Base-by-base conservation (phyloP, 2,888 invertebrate genomes). In the Brassicogethes aeneus region DNA sequence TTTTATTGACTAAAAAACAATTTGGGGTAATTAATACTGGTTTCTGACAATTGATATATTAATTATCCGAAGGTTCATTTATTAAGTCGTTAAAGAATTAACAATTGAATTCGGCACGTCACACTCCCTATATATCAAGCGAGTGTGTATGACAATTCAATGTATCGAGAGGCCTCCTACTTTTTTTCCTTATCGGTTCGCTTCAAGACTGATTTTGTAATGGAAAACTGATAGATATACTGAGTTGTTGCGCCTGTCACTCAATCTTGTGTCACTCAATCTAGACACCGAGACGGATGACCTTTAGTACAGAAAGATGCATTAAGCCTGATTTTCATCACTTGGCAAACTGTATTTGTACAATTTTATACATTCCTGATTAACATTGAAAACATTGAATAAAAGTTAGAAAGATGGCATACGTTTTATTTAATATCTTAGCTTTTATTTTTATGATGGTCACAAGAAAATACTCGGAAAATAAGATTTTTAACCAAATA, bases 211-310 rank as follows among this genome's bases (percentile, higher is more conserved):
- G 10, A 5, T 7, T 23, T 23, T 10, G 23, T 23, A 23, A 5
- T 10, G 23, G 23, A 10, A 23, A 23, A 10, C 10, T 23, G 23
- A 10, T 10, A 7, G 23, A 23, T 23, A 45, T 47, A 47, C 44
- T 39, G 41, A 51, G 48, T 54, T 52, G 50, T 52, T 50, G 56
- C 52, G 57, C 53, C 56, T 58, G 61, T 62, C 61, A 60, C 56
- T 62, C 58, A 60, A 59, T 56, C 5, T 10, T 5, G 5, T 60
- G 60, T 61, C 60, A 56, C 54, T 53, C 49, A 43, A 45, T 48
- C 55, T 51, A 53, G 57, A 60, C 57, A 57, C 53, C 52, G 52
- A 52, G 52, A 52, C 53, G 55, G 57, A 59, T 60, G 60, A 61
- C 59, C 54, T 54, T 23, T 23, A 23, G 10, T 23, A 23, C 5